Percentiles rank a stretch among this genome's conserved stretches.
Conservation (phyloP, 2,113 vertebrate genomes). For the Anhinga anhinga region DNA sequence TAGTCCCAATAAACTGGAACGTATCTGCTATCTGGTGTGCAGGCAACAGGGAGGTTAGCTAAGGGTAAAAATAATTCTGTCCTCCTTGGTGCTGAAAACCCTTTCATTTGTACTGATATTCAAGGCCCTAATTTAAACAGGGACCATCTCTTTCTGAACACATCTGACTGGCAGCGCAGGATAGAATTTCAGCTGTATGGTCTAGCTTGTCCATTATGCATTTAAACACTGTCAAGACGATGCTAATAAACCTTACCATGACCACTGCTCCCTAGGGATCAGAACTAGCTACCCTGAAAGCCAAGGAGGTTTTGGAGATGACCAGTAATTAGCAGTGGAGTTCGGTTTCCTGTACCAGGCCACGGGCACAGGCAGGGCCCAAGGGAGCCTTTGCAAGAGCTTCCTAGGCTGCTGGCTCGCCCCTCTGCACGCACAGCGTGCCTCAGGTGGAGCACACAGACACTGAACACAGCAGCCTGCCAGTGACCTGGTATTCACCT, state of each 20-base stretch:
- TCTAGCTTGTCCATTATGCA: neutral
- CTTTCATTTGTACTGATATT: neutral
- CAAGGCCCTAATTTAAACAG: neutral
- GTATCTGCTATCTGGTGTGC: conserved; percentile 3
- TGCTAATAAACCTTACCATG: neutral
- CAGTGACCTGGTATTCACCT: conserved; percentile 60
- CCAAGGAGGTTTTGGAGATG: neutral
- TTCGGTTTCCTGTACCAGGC: neutral
- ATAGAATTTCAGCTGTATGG: neutral
- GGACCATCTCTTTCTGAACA: neutral
- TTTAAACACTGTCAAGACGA: neutral
- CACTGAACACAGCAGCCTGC: neutral
- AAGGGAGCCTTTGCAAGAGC: neutral
- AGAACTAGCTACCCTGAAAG: neutral
- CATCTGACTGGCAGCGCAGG: neutral
- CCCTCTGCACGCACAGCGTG: neutral
- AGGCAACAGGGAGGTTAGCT: conserved; percentile 31
- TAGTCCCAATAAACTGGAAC: conserved; percentile 35
- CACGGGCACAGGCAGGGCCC: neutral
- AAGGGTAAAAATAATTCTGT: conserved; percentile 37
- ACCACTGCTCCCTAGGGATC: neutral
- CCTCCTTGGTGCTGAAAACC: conserved; percentile 61
- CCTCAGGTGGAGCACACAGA: conserved; percentile 14
- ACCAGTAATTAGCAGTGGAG: neutral
- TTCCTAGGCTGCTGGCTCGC: neutral